Conservation (phyloP, 1,140 invertebrate genomes). For the Zophobas morio region DNA sequence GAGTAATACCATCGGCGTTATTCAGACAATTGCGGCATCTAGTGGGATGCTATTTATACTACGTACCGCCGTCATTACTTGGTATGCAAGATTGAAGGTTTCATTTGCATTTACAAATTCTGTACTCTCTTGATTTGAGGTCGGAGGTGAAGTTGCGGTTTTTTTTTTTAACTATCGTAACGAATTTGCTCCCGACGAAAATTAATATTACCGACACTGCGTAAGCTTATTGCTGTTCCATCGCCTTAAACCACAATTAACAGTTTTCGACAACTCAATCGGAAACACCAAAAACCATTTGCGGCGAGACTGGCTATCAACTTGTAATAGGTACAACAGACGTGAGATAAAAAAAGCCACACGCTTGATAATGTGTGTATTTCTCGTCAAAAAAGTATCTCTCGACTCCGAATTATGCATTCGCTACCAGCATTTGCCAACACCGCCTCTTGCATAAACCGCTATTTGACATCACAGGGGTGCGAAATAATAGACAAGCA, state of each 20-base stretch:
- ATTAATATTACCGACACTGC: slow-evolving; percentile 22
- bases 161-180: slow-evolving; percentile 29
- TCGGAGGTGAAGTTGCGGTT: slow-evolving; percentile 22
- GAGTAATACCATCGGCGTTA: slow-evolving; percentile 21
- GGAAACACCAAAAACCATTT: slow-evolving; percentile 35
- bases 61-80: slow-evolving; percentile 12
- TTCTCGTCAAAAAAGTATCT: slow-evolving; percentile 1
- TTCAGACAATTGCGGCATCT: slow-evolving; percentile 24
- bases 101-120: slow-evolving; percentile 43
- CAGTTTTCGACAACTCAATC: slow-evolving; percentile 36
- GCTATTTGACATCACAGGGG: slow-evolving; percentile 39
- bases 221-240: slow-evolving; percentile 27
- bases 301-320: slow-evolving; percentile 6
- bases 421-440: slow-evolving; percentile 20
- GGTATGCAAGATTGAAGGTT: slow-evolving; percentile 42
- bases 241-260: slow-evolving; percentile 34
- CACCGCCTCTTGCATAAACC: slow-evolving; percentile 38
- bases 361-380: slow-evolving; percentile 7
- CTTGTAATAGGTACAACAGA: slow-evolving; percentile 7
- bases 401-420: slow-evolving; percentile 21
- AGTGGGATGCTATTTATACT: slow-evolving; percentile 13
- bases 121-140: slow-evolving; percentile 29
- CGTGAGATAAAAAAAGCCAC: slow-evolving; percentile 22
- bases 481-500: slow-evolving; percentile 40
- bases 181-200: slow-evolving; percentile 5